Evolutionary conservation across 2,888 invertebrate genomes (phyloP).

Genomic region (Caenorhabditis uteleia): DNA sequence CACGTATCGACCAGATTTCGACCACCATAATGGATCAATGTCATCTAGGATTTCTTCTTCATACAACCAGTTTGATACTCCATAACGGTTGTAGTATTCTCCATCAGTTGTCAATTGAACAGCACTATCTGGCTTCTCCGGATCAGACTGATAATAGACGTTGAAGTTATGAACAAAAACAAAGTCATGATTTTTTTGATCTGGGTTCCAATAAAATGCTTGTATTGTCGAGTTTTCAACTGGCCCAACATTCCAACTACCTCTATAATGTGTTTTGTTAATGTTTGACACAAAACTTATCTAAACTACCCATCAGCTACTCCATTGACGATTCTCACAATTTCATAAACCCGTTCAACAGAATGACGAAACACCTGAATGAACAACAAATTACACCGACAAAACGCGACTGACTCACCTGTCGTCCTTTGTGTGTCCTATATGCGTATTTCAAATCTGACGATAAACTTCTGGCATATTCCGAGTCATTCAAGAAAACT

Average conservation of each 20-base stretch:
- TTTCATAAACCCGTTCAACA: constrained; percentile 27
- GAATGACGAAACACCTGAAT: constrained; percentile 43
- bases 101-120: constrained; percentile 44
- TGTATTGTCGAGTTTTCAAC: constrained; percentile 37
- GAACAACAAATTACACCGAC: not conserved
- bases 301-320: constrained; percentile 1
- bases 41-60: constrained; percentile 57
- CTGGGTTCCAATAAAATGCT: constrained; percentile 50
- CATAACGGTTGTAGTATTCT: constrained; percentile 40
- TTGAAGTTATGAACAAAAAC: constrained; percentile 45
- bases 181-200: constrained; percentile 37
- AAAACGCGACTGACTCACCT: constrained; percentile 11
- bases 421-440: constrained; percentile 11
- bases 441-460: constrained; percentile 34
- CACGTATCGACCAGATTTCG: constrained; percentile 48
- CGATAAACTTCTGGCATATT: constrained; percentile 19
- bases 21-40: constrained; percentile 58
- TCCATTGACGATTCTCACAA: constrained; percentile 33
- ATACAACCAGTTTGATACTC: constrained; percentile 53
- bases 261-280: constrained; percentile 13
- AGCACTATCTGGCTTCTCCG: constrained; percentile 39
- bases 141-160: constrained; percentile 52
- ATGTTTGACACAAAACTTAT: not conserved
- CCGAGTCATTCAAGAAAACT: constrained; percentile 11
- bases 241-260: constrained; percentile 31